A percentile compares a stretch with the other conserved stretches of the same genome.
Conservation (phyloP, 2,888 invertebrate genomes). For the Trichopria drosophilae region DNA sequence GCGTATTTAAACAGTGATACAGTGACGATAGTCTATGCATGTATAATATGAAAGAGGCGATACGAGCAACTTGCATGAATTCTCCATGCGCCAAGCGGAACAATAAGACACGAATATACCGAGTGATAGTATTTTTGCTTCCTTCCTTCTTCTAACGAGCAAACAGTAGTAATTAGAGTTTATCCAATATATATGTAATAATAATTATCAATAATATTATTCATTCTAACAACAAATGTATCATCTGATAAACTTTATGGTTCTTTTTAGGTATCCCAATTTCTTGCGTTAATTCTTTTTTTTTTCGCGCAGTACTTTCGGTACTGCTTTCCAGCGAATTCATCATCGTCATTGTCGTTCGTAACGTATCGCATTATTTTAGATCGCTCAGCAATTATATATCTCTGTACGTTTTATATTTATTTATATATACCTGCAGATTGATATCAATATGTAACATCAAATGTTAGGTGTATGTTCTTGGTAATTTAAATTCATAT, state of each 20-base stretch:
- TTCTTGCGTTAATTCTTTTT: slow-evolving; percentile 1
- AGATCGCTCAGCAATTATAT: slow-evolving; percentile 21
- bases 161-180: slow-evolving; percentile 54
- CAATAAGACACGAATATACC: slow-evolving; percentile 54
- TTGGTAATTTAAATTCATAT: slow-evolving; percentile 22
- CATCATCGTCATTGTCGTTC: too few species aligned
- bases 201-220: slow-evolving; percentile 48
- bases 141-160: slow-evolving; percentile 47
- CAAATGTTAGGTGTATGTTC: slow-evolving; percentile 34
- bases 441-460: slow-evolving; percentile 54
- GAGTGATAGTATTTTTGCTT: slow-evolving; percentile 46
- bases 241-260: slow-evolving; percentile 44
- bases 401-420: slow-evolving; percentile 30
- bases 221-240: slow-evolving; percentile 54
- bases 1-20: too few species aligned
- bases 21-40: too few species aligned
- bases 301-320: too few species aligned
- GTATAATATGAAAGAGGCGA: too few species aligned
- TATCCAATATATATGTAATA: slow-evolving; percentile 48
- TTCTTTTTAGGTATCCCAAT: slow-evolving; percentile 34
- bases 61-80: too few species aligned
- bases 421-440: slow-evolving; percentile 46
- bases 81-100: slow-evolving; percentile 43
- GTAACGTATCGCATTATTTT: too few species aligned
- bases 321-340: too few species aligned